Evolutionary conservation across 2,888 invertebrate species (phyloP).

Genomic region (Hartigia nigra): DNA sequence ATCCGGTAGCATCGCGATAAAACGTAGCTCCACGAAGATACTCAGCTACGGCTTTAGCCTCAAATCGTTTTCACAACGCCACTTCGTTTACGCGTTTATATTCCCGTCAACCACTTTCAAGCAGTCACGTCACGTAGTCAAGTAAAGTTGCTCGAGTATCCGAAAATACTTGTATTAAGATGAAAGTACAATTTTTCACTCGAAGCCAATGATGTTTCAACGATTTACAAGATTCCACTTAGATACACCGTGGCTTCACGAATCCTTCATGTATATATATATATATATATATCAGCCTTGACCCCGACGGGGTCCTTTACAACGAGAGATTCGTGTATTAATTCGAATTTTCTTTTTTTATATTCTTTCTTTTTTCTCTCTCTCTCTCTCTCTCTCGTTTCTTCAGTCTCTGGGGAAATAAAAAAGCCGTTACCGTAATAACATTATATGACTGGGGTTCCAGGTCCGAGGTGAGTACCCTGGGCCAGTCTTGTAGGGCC

Average conservation of each 20-base stretch:
- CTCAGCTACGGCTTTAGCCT: neutral
- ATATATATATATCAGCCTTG: neutral
- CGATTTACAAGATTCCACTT: neutral
- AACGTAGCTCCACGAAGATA: neutral
- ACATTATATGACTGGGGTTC: neutral
- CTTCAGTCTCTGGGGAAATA: neutral
- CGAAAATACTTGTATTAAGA: neutral
- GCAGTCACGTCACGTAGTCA: neutral
- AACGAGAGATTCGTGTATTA: neutral
- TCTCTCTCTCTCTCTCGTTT: neutral
- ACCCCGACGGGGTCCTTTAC: neutral
- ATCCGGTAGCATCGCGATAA: constrained; percentile 49
- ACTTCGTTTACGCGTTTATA: neutral
- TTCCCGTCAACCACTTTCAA: neutral
- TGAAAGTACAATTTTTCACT: neutral
- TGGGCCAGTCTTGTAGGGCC: neutral
- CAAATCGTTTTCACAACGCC: neutral
- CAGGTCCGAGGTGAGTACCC: neutral
- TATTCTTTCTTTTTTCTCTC: neutral
- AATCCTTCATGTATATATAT: neutral
- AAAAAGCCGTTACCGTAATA: constrained; percentile 5
- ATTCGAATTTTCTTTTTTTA: neutral
- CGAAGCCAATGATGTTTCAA: neutral
- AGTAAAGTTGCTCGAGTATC: neutral
- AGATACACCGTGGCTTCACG: neutral